phyloP scores from a whole-genome alignment of 2,113 vertebrate species.

The Cryptotis parvus region DNA sequence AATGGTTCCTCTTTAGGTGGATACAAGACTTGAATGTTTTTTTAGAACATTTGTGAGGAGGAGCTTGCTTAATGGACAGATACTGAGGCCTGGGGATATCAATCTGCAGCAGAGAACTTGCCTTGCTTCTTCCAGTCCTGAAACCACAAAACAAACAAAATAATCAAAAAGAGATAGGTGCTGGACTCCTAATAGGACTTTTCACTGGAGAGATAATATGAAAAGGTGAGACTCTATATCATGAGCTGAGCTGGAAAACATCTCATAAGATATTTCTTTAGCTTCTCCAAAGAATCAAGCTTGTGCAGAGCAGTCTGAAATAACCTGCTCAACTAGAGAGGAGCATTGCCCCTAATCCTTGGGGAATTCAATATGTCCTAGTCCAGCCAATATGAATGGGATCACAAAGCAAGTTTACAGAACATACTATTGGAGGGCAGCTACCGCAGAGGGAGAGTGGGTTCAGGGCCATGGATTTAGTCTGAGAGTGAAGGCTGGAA shows the following conservation, averaged over 20 bases:
- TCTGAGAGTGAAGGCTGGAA: neutral
- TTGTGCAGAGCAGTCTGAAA: neutral
- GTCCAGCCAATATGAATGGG: neutral
- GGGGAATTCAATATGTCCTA: too few species aligned
- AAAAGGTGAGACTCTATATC: neutral
- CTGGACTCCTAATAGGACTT: neutral
- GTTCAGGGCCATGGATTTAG: neutral
- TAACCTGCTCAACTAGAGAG: neutral
- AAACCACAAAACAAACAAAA: too few species aligned
- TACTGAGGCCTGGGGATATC: neutral
- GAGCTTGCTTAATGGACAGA: too few species aligned
- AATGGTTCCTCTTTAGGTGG: neutral
- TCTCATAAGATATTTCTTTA: neutral
- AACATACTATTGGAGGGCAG: neutral
- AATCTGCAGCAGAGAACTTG: too few species aligned
- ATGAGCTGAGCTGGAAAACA: neutral
- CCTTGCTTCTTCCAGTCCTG: too few species aligned
- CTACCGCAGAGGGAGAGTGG: neutral
- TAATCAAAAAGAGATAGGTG: neutral
- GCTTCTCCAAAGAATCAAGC: neutral
- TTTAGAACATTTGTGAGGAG: slow-evolving; percentile 17
- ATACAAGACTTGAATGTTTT: neutral
- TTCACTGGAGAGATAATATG: neutral
- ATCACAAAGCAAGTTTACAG: neutral
- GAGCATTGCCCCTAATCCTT: neutral